These are phyloP conservation scores for Serrognathus titanus DNA, from an alignment of 2,888 invertebrate genomes.

Conservation along the genomic window DNA sequence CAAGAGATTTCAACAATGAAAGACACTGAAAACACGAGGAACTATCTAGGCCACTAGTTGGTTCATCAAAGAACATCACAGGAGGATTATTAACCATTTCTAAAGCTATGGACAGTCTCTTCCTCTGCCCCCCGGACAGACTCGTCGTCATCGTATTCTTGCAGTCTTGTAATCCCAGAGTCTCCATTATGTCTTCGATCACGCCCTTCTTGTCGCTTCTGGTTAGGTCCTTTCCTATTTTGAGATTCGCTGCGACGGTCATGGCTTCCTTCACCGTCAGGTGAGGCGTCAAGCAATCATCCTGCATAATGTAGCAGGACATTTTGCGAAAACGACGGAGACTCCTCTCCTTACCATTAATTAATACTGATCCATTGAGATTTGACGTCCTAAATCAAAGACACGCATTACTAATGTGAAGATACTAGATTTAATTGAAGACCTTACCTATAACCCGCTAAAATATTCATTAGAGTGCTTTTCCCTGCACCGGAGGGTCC, in stretches of 20 bases:
- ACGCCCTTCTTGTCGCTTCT: conserved; percentile 71
- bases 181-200: conserved; percentile 82
- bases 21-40: conserved; percentile 93
- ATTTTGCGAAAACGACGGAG: conserved; percentile 85
- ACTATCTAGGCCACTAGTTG: conserved; percentile 89
- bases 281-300: conserved; percentile 84
- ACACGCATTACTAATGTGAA: not conserved
- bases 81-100: conserved; percentile 95
- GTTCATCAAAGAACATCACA: conserved; percentile 97
- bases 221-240: conserved; percentile 77
- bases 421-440: not conserved
- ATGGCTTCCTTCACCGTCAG: conserved; percentile 89
- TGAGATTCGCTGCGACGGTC: conserved; percentile 90
- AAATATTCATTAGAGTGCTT: conserved; percentile 83
- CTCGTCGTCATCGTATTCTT: conserved; percentile 73
- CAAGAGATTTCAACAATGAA: conserved; percentile 80
- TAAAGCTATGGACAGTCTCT: conserved; percentile 84
- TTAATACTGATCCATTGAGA: conserved; percentile 78
- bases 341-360: conserved; percentile 86
- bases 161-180: conserved; percentile 76
- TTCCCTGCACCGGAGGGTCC: conserved; percentile 84
- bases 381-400: conserved; percentile 69
- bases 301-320: conserved; percentile 97
- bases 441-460: conserved; percentile 84
- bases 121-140: conserved; percentile 88